A percentile compares a stretch with the other conserved stretches of the same genome.
Conservation (phyloP, 2,888 invertebrate genomes). For the Bruchidius siliquastri region DNA sequence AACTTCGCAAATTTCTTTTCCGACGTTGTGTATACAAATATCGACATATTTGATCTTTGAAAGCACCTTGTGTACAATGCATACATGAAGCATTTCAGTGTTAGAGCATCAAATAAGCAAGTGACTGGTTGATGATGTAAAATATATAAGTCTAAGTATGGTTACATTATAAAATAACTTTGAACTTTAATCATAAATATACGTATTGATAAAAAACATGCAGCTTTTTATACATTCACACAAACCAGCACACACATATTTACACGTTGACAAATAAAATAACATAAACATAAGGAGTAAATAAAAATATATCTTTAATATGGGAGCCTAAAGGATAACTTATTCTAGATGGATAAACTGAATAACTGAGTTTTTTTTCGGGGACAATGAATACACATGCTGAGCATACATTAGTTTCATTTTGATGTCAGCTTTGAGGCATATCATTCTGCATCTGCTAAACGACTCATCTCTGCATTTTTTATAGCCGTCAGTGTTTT, state of each 20-base stretch:
- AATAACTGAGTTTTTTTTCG: too few species aligned
- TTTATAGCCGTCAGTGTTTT: too few species aligned
- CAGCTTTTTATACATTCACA: conserved; percentile 39
- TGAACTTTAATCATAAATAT: conserved; percentile 20
- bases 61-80: background rate
- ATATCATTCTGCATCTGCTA: too few species aligned
- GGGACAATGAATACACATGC: too few species aligned
- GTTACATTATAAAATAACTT: background rate
- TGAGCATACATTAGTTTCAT: too few species aligned
- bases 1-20: too few species aligned
- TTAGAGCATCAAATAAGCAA: background rate
- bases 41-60: background rate
- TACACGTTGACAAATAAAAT: background rate
- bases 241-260: conserved; percentile 25
- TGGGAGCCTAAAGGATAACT: background rate
- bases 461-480: too few species aligned
- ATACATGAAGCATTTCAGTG: conserved; percentile 39
- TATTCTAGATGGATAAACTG: too few species aligned
- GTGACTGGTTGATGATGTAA: background rate
- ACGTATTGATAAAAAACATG: conserved; percentile 36
- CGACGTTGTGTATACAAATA: too few species aligned
- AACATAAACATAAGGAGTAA: background rate
- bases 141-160: background rate
- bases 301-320: background rate
- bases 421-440: too few species aligned